Evolutionary conservation across 2,113 vertebrate species (phyloP).

Genomic region (Cheirogaleus medius): DNA sequence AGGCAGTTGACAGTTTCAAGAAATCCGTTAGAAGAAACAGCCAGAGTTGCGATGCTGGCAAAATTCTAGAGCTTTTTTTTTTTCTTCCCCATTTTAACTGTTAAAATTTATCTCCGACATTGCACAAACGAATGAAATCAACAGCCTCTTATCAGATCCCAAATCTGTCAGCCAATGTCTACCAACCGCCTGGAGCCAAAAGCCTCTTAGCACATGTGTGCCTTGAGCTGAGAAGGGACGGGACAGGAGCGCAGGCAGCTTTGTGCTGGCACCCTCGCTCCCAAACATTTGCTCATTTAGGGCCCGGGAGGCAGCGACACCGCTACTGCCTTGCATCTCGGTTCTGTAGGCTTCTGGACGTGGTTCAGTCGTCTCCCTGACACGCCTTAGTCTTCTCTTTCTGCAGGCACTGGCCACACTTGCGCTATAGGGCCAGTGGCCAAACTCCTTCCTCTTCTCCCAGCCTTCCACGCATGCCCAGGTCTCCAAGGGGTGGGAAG

Average conservation of each 20-base stretch:
- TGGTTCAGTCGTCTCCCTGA: too few species aligned
- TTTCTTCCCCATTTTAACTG: constrained; percentile 63
- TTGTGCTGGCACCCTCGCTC: background rate
- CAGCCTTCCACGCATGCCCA: rapidly evolving
- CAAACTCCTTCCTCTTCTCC: rapidly evolving
- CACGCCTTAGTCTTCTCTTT: background rate
- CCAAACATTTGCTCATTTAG: constrained; percentile 72
- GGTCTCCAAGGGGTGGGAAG: background rate
- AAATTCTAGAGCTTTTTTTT: constrained; percentile 40
- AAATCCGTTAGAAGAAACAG: constrained; percentile 46
- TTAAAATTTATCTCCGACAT: constrained; percentile 61
- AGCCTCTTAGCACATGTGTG: constrained; percentile 63
- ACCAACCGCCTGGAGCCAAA: constrained; percentile 67
- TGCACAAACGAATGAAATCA: constrained; percentile 59
- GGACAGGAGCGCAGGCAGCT: constrained; percentile 44
- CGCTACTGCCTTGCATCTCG: background rate
- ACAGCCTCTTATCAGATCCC: constrained; percentile 72
- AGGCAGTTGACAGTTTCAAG: background rate
- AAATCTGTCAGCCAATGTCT: constrained; percentile 69
- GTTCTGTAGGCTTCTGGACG: background rate
- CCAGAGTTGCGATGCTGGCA: background rate
- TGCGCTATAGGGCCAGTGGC: rapidly evolving
- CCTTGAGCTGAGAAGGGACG: constrained; percentile 61
- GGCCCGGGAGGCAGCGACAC: background rate
- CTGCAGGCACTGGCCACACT: background rate